Evolutionary conservation across 2,888 invertebrate genomes (phyloP).

Genomic region (Thymelicus lineola): DNA sequence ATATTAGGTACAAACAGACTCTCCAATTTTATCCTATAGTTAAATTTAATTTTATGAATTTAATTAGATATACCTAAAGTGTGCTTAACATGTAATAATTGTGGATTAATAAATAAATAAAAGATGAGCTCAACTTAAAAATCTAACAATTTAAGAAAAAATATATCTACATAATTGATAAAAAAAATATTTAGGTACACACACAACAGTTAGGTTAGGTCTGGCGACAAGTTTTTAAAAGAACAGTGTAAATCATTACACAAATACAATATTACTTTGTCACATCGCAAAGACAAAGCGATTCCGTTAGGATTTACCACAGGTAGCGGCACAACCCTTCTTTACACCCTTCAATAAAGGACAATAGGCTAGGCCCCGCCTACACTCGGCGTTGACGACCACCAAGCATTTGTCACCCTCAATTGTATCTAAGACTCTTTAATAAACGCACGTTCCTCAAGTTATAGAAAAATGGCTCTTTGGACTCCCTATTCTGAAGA

Average conservation of each 20-base stretch:
- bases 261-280: slow-evolving; percentile 29
- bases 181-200: not conserved
- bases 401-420: slow-evolving; percentile 37
- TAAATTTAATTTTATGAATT: no score
- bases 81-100: no score
- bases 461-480: slow-evolving; percentile 58
- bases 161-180: no score
- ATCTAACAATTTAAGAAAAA: no score
- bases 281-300: slow-evolving; percentile 31
- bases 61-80: no score
- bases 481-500: slow-evolving; percentile 74
- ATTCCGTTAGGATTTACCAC: slow-evolving; percentile 47
- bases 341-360: slow-evolving; percentile 37
- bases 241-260: slow-evolving; percentile 16
- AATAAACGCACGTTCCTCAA: slow-evolving; percentile 27
- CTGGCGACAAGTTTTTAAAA: not conserved
- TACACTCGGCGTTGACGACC: slow-evolving; percentile 37
- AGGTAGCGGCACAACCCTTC: slow-evolving; percentile 45
- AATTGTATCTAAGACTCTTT: slow-evolving; percentile 29
- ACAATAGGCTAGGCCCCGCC: slow-evolving; percentile 42
- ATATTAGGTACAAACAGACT: no score
- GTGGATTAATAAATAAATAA: no score
- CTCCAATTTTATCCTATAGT: no score
- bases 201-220: not conserved
- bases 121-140: no score